phyloP scores from a whole-genome alignment of 2,113 vertebrate species.

The Himantopus leucocephalus region DNA sequence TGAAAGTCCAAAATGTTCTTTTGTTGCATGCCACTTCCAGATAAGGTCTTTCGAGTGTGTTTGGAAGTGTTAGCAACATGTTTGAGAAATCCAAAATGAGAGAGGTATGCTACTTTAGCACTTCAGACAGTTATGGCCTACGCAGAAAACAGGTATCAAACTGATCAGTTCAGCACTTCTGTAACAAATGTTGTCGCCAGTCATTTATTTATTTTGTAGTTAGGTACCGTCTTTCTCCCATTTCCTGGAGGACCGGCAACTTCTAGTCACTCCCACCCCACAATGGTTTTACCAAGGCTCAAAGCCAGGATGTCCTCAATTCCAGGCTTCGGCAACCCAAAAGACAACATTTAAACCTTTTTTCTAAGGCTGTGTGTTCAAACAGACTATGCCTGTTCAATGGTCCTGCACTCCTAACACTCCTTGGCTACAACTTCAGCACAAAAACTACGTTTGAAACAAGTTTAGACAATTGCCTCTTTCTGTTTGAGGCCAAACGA shows the following conservation, averaged over 20 bases:
- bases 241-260: neutral
- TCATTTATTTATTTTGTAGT: neutral
- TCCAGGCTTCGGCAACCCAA: neutral
- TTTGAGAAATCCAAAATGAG: fast-evolving
- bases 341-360: neutral
- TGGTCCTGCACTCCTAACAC: neutral
- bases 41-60: neutral
- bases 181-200: fast-evolving
- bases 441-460: neutral
- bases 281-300: neutral
- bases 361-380: neutral
- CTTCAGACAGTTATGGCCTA: neutral
- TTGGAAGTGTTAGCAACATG: neutral
- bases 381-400: neutral
- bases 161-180: fast-evolving
- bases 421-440: neutral
- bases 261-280: neutral
- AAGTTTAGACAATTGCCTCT: slow-evolving; percentile 34
- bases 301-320: neutral
- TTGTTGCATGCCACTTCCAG: neutral
- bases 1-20: neutral
- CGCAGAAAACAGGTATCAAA: neutral
- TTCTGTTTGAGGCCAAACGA: neutral
- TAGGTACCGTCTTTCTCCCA: neutral
- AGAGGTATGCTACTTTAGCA: neutral